A percentile compares a stretch with the other conserved stretches of the same genome.
phyloP scores from a whole-genome alignment of 64 coral and sea anemone genomes.

The Hydrozoanthus tunicans region DNA sequence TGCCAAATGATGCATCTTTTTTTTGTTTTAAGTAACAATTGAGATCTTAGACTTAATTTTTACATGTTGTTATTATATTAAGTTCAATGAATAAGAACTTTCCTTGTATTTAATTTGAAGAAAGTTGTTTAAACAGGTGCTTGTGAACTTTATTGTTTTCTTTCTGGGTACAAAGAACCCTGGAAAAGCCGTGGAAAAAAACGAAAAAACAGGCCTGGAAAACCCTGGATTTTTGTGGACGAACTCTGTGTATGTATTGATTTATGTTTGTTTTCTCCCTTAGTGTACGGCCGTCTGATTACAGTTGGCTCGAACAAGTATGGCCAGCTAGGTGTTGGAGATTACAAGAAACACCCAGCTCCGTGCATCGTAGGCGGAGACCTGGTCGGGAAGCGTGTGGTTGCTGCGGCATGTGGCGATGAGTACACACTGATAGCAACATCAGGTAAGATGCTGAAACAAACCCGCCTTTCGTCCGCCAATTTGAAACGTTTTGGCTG shows the following conservation, averaged over 20 bases:
- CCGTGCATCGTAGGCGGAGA: conserved; percentile 83
- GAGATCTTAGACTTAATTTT: too few species aligned
- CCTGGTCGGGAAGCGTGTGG: conserved; percentile 83
- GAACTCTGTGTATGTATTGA: background rate
- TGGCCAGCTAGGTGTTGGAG: conserved; percentile 87
- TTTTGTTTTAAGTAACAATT: too few species aligned
- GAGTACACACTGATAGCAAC: conserved; percentile 94
- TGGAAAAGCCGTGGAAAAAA: background rate
- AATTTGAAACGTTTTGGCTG: too few species aligned
- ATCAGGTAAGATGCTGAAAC: conserved; percentile 56
- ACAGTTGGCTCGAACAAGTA: conserved; percentile 91
- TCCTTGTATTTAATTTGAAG: too few species aligned
- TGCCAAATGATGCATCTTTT: too few species aligned
- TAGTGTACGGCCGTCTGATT: conserved; percentile 85
- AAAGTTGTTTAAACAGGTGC: too few species aligned
- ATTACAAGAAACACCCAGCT: conserved; percentile 80
- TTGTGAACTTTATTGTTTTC: too few species aligned
- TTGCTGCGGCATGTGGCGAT: conserved; percentile 89
- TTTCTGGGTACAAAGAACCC: too few species aligned
- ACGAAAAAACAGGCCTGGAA: background rate
- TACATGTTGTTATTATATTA: too few species aligned
- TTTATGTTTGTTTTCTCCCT: background rate
- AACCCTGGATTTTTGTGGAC: too few species aligned
- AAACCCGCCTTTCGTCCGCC: too few species aligned
- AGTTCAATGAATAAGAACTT: too few species aligned